A percentile compares a stretch with the other conserved stretches of the same genome.
Conservation (phyloP, 2,797 vertebrate species). For the Chelonia mydas region DNA sequence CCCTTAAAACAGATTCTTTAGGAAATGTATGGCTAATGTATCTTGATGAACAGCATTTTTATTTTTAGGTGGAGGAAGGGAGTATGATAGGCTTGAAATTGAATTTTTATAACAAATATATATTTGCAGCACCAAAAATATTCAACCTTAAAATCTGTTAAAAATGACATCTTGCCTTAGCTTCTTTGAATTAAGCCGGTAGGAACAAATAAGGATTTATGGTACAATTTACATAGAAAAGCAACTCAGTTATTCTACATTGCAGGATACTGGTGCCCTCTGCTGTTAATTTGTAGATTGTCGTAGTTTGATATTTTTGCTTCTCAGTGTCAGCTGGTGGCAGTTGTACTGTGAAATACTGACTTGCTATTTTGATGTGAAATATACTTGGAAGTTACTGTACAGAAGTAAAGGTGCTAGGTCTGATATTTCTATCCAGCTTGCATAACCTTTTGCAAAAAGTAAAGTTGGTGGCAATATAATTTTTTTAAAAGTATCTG, state of each 20-base stretch:
- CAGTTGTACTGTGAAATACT: fast-evolving
- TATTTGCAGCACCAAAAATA: neutral
- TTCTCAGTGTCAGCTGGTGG: neutral
- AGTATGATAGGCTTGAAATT: neutral
- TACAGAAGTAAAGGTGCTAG: fast-evolving
- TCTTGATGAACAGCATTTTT: neutral
- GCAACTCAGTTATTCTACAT: slow-evolving; percentile 28
- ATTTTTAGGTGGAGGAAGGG: neutral
- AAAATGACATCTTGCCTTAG: neutral
- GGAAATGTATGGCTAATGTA: neutral
- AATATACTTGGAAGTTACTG: fast-evolving
- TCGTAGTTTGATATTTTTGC: neutral
- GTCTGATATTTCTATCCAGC: neutral
- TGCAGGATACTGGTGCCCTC: slow-evolving; percentile 78
- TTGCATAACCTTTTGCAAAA: neutral
- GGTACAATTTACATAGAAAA: slow-evolving; percentile 1
- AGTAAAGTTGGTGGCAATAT: neutral
- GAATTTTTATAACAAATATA: neutral
- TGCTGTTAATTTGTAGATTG: slow-evolving; percentile 71
- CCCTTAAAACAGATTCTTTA: slow-evolving; percentile 10
- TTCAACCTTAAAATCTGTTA: slow-evolving; percentile 5
- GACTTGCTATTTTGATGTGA: neutral
- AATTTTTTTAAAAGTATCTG: neutral
- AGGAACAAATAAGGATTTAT: slow-evolving; percentile 35
- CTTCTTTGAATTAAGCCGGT: slow-evolving; percentile 38